Evolutionary conservation across 1,140 invertebrate genomes (phyloP), one percentile per base, ranked within the genome.

Genomic region (Drosophila bipectinata): DNA sequence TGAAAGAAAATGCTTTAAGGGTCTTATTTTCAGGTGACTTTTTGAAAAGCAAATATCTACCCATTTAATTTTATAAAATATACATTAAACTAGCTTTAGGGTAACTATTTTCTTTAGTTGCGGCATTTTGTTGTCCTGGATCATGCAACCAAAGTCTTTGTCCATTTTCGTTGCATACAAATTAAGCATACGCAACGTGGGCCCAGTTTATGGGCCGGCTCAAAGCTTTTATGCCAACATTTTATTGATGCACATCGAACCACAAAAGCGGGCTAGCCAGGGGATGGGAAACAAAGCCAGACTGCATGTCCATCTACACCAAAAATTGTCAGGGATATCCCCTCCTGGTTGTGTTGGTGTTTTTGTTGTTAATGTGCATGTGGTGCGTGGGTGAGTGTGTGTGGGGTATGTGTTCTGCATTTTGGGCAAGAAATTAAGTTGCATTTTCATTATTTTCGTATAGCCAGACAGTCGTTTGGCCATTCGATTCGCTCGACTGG

Each of bases 401-500:
- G 21, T 64, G 47, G 37, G 44, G 58, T 26, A 48, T 64, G 51
- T 78, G 56, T 60, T 57, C 32, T 72, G 67, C 73, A 68, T 72
- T 61, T 56, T 52, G 60, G 60, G 60, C 45, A 45, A 82, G 56
- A 82, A 84, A 82, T 84, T 75, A 79, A 79, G 79, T 84, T 84
- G 64, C 67, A 82, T 84, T 82, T 82, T 84, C 75, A 64, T 87
- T 84, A 84, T 77, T 85, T 75, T 69, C 59, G 77, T 55, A 55
- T 47, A 51, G 44, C 60, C 53, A 75, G 32, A 61, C 60, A 57
- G 69, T 32, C 24, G 39, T 63, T 54, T 49, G 48, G 56, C 63
- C 74, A 72, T 78, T 68, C 78, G 81, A 88, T 88, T 37, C 75
- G 83, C 83, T 87, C 59, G 58, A 82, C 62, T 74, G 62, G 51